phyloP scores from a whole-genome alignment of 2,797 vertebrate species.

The Periophthalmus magnuspinnatus region DNA sequence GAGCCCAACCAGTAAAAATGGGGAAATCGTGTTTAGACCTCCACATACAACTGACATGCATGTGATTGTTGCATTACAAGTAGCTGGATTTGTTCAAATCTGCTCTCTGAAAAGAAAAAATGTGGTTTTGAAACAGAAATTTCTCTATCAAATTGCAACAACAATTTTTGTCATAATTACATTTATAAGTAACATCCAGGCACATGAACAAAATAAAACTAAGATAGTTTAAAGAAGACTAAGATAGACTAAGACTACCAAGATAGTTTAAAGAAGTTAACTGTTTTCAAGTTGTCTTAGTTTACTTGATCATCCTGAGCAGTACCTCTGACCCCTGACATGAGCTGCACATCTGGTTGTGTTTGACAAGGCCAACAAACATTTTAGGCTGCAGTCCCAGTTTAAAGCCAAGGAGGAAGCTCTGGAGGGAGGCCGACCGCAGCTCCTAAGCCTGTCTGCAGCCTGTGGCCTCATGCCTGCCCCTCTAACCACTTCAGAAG shows the following conservation, averaged over 20 bases:
- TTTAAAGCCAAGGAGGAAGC: constrained; percentile 42
- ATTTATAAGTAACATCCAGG: too few relatives aligned
- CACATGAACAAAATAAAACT: too few relatives aligned
- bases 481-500: background rate
- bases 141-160: too few relatives aligned
- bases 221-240: background rate
- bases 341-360: constrained; percentile 68
- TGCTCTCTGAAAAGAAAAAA: too few relatives aligned
- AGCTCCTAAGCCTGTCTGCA: constrained; percentile 20
- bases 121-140: too few relatives aligned
- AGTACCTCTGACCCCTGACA: constrained; percentile 48
- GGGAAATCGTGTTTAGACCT: too few relatives aligned
- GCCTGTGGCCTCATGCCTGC: constrained; percentile 2
- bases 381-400: constrained; percentile 50
- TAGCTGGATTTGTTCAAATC: too few relatives aligned
- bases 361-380: constrained; percentile 63
- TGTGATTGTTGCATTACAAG: too few relatives aligned
- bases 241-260: too few relatives aligned
- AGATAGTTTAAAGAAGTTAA: background rate
- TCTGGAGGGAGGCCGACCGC: constrained; percentile 25
- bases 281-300: constrained; percentile 23
- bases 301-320: constrained; percentile 28
- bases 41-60: too few relatives aligned
- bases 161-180: too few relatives aligned
- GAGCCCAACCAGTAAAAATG: too few relatives aligned